phyloP scores from a whole-genome alignment of 1,140 invertebrate species.

The Drosophila subobscura region DNA sequence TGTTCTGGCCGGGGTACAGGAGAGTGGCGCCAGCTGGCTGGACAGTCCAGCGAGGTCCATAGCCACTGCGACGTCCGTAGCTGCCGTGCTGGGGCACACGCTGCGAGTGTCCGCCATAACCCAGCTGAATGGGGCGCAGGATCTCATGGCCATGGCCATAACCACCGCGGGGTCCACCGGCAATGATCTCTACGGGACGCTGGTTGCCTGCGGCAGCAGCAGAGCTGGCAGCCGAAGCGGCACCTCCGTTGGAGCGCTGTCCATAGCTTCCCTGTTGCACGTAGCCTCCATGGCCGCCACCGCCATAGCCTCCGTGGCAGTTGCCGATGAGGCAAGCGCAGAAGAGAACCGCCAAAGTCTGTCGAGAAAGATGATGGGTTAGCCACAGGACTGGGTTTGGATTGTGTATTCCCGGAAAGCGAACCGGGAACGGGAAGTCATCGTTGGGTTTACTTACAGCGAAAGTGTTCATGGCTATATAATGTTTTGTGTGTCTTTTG shows the following conservation, averaged over 20 bases:
- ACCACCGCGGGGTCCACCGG: constrained; percentile 40
- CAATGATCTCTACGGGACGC: constrained; percentile 65
- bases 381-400: constrained; percentile 12
- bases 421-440: constrained; percentile 37
- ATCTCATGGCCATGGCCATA: constrained; percentile 25
- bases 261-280: constrained; percentile 19
- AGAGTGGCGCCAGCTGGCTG: constrained; percentile 72
- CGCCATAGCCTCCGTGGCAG: constrained; percentile 34
- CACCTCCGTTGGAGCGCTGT: constrained; percentile 29
- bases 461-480: constrained; percentile 75
- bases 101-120: constrained; percentile 21
- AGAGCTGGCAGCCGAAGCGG: constrained; percentile 48
- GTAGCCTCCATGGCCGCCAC: constrained; percentile 18
- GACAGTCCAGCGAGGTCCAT: constrained; percentile 58
- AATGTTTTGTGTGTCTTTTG: constrained; percentile 26
- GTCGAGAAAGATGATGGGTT: background rate
- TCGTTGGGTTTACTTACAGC: constrained; percentile 61
- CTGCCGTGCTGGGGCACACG: constrained; percentile 22
- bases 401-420: background rate
- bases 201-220: constrained; percentile 42
- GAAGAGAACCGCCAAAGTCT: constrained; percentile 63
- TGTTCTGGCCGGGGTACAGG: constrained; percentile 69
- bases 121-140: constrained; percentile 34
- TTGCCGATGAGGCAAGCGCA: constrained; percentile 64
- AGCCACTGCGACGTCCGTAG: constrained; percentile 34